Evolutionary conservation across 2,113 vertebrate genomes (phyloP), one percentile per base, ranked within the genome.

Genomic region (Hemibagrus wyckioides): DNA sequence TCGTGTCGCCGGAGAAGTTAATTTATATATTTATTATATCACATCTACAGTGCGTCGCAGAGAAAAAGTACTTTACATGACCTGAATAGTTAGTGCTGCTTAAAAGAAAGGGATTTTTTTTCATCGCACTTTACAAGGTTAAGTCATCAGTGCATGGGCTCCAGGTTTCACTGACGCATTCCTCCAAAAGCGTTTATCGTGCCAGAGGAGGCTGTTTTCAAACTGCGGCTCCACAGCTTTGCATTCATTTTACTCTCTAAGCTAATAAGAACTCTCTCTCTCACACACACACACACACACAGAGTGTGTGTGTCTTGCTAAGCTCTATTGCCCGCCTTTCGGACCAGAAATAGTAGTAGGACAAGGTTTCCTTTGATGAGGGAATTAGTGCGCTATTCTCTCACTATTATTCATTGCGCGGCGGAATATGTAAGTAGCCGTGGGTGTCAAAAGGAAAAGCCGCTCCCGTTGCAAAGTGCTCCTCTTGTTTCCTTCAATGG

Each of bases 241-340:
- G 97, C 97, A 99, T 99, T 99, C 97, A 99, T 99, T 99, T 97
- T 97, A 96, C 97, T 91, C 94, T 96, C 97, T 99, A 99, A 99
- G 97, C 97, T 99, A 99, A 99, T 99, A 99, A 99, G 97, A 98
- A 97, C 97, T 97, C 97, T 98, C 98, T 96, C 96, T 2, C 11
- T 36, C 21, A 44, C 44, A 44, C 44, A 44, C 44, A 44, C 44
- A 44, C 44, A 44, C 44, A 44, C 44, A 44, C 44, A 44, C 44
- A n/a, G 25, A 17, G 25, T 80, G 30, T 59, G 50, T 59, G 79
- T 97, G 97, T 98, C 94, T 96, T 94, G 97, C 96, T 98, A 98
- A 99, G 97, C 98, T 99, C 99, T 99, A 99, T 99, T 99, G 97
- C 98, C 98, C 98, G 97, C 99, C 98, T 98, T 98, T 95, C 97